Percentiles rank a stretch among this genome's conserved stretches.
phyloP scores from a whole-genome alignment of 2,113 vertebrate species.

The Nanorana parkeri region DNA sequence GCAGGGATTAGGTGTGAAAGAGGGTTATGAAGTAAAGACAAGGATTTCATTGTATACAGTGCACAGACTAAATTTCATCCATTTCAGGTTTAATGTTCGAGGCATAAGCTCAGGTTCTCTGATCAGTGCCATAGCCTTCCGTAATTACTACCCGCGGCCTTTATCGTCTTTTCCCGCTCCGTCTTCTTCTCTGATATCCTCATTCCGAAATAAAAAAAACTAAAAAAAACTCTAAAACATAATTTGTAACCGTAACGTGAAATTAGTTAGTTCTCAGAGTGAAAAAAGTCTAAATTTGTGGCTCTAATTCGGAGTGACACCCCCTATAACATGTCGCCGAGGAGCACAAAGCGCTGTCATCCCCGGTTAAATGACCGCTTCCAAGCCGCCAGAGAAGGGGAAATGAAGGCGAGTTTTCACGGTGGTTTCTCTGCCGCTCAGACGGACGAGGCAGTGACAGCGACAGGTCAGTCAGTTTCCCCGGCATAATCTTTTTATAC shows the following conservation, averaged over 20 bases:
- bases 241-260: neutral
- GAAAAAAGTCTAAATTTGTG: neutral
- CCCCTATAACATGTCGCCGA: neutral
- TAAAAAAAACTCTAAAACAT: neutral
- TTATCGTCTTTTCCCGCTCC: too few relatives aligned
- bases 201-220: neutral
- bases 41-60: too few relatives aligned
- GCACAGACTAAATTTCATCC: too few relatives aligned
- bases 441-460: constrained; percentile 59
- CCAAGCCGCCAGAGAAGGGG: neutral
- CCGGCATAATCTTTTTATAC: constrained; percentile 61
- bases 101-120: too few relatives aligned
- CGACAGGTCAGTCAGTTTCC: constrained; percentile 60
- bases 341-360: neutral
- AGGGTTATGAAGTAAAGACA: too few relatives aligned
- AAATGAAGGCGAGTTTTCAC: neutral
- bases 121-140: too few relatives aligned
- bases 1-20: too few relatives aligned
- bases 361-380: constrained; percentile 1
- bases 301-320: neutral
- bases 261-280: neutral
- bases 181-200: neutral
- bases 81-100: too few relatives aligned
- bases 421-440: neutral
- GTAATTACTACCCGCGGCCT: too few relatives aligned